Percentiles rank a stretch among this genome's conserved stretches.
These are phyloP conservation scores for Drosophila kohkoa DNA, from an alignment of 1,140 invertebrate species.

Conservation along the genomic window DNA sequence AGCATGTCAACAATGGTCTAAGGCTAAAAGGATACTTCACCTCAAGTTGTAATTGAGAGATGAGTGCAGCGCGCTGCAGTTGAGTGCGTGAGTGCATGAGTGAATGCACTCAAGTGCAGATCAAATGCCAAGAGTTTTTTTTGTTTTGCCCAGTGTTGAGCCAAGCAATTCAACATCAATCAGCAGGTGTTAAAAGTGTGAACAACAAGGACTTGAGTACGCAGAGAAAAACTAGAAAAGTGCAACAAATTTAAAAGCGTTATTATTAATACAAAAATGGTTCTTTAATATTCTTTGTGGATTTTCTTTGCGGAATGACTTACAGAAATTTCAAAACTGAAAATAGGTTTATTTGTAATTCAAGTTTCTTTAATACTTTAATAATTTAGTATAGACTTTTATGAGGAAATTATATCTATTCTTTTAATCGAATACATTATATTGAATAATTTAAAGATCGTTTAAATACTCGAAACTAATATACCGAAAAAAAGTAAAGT, in stretches of 20 bases:
- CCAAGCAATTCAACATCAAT: not conserved
- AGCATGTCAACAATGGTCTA: conserved; percentile 9
- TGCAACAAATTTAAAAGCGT: not conserved
- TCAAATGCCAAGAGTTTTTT: conserved; percentile 1
- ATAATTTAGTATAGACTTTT: too few species aligned
- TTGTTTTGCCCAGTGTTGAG: not conserved
- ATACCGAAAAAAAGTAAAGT: too few species aligned
- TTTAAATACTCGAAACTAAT: too few species aligned
- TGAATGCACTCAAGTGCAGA: conserved; percentile 15
- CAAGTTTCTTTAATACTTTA: too few species aligned
- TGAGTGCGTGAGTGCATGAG: not conserved
- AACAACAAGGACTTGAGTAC: not conserved
- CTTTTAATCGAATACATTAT: too few species aligned
- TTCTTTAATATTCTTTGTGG: not conserved
- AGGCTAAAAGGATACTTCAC: conserved; percentile 21
- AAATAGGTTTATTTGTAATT: too few species aligned
- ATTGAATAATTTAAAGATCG: too few species aligned
- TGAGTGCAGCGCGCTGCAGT: not conserved
- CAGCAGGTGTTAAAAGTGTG: not conserved
- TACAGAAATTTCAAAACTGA: too few species aligned
- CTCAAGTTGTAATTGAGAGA: conserved; percentile 35
- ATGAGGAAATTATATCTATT: too few species aligned
- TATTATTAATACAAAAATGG: not conserved
- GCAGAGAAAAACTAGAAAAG: not conserved
- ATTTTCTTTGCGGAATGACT: too few species aligned